Base-by-base conservation (phyloP, 2,113 vertebrate genomes). In the Osmerus mordax region DNA sequence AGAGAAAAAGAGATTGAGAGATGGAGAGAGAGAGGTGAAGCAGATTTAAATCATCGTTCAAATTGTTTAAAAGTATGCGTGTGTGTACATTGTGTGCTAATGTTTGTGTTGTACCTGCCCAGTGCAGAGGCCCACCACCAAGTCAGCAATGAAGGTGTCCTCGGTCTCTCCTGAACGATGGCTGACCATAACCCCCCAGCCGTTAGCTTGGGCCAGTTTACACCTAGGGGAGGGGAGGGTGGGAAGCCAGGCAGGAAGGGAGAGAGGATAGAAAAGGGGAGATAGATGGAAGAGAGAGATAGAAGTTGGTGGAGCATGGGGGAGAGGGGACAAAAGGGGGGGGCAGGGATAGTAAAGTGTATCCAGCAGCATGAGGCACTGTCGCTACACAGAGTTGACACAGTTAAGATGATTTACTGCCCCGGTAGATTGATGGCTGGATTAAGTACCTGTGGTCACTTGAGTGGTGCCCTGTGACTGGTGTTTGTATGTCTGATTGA, bases 141-240 rank as follows among this genome's bases (percentile, higher is more conserved):
- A 88, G 87, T 93, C 92, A 52, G 92, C 91, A 21, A 93, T 93
- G 70, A 93, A 92, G 69, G 92, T 93, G 87, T 92, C 91, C 81
- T 92, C 91, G 0, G 91, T 92, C 83, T 92, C 91, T 53, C 91
- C 91, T 19, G 91, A 92, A 16, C 91, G 91, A 69, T 92, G 91
- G 69, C 91, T 92, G 69, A 92, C 91, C 91, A 92, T 93, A 78
- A 93, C 92, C 3, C 92, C 92, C 92, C 92, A 93, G 2, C 92
- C 92, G 6, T 91, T 93, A 0, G 91, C 90, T 84, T 93, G 92
- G 0, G 92, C 92, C 79, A 93, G 82, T 75, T 93, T 93, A 79
- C 91, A 93, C 61, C 91, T 92, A 72, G 19, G 12, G 53, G 9
- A 29, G 52, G n/a, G 54, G 28, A 32, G 13, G 69, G 28, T 52